phyloP scores from a whole-genome alignment of 2,888 invertebrate species.

The Linyphia triangularis region DNA sequence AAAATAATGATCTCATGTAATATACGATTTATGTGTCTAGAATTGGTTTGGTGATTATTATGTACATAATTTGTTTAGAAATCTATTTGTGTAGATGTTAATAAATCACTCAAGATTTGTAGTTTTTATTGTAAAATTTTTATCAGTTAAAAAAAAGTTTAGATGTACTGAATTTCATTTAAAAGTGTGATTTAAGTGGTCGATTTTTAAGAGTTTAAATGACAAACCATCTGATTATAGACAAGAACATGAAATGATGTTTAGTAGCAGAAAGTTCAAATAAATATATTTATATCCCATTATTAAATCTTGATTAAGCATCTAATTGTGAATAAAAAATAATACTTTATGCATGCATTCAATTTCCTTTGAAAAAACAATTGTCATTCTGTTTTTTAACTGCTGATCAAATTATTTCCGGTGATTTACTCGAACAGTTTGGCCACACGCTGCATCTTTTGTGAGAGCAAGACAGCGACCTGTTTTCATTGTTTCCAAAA shows the following conservation, averaged over 20 bases:
- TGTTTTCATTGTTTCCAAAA: slow-evolving; percentile 11
- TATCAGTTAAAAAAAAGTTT: too few relatives aligned
- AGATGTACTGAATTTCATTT: too few relatives aligned
- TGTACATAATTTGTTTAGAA: slow-evolving; percentile 42
- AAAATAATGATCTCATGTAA: slow-evolving; percentile 51
- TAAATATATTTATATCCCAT: too few relatives aligned
- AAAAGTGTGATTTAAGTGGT: too few relatives aligned
- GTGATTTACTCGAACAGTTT: slow-evolving; percentile 24
- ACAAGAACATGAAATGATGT: too few relatives aligned
- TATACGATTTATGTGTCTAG: slow-evolving; percentile 31
- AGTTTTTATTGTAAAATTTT: not conserved
- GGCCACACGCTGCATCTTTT: not conserved
- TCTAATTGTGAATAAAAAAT: too few relatives aligned
- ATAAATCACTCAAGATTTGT: slow-evolving; percentile 4
- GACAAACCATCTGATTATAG: too few relatives aligned
- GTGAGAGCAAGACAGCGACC: slow-evolving; percentile 10
- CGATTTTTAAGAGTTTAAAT: too few relatives aligned
- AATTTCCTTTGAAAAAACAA: too few relatives aligned
- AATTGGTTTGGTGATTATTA: slow-evolving; percentile 43
- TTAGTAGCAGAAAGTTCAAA: too few relatives aligned
- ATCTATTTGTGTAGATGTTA: slow-evolving; percentile 31
- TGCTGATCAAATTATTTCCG: slow-evolving; percentile 9
- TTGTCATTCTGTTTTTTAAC: not conserved
- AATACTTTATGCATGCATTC: too few relatives aligned
- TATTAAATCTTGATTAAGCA: too few relatives aligned